Evolutionary conservation across 2,888 invertebrate genomes (phyloP).

Genomic region (Agrotis segetum): DNA sequence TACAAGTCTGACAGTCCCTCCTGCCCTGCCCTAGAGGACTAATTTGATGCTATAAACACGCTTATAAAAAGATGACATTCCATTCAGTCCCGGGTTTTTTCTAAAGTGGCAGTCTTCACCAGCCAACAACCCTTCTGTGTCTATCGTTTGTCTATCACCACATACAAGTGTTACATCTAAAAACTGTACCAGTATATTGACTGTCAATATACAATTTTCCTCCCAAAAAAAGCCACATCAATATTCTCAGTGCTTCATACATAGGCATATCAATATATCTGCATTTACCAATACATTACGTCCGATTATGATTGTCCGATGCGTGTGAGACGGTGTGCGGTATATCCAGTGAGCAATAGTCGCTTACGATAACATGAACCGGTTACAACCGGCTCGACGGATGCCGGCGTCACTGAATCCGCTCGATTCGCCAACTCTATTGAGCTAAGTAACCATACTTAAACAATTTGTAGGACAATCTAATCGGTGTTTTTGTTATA

Average conservation of each 20-base stretch:
- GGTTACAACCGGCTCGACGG: constrained; percentile 69
- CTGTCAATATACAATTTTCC: neutral
- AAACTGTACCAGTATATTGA: neutral
- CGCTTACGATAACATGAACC: constrained; percentile 68
- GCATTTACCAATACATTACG: constrained; percentile 26
- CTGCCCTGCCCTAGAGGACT: too few relatives aligned
- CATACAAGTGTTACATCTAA: too few relatives aligned
- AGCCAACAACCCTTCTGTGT: too few relatives aligned
- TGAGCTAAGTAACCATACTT: constrained; percentile 49
- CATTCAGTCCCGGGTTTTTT: neutral
- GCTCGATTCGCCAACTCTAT: constrained; percentile 51
- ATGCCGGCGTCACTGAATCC: constrained; percentile 63
- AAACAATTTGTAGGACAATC: constrained; percentile 38
- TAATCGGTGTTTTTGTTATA: constrained; percentile 38
- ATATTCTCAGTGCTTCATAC: constrained; percentile 7
- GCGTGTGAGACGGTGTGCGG: constrained; percentile 42
- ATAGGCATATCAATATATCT: neutral
- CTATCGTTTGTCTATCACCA: neutral
- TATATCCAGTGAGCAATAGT: constrained; percentile 61
- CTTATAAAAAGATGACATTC: too few relatives aligned
- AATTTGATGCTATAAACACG: too few relatives aligned
- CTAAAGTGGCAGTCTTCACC: neutral
- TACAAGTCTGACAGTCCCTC: too few relatives aligned
- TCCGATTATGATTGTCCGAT: constrained; percentile 35
- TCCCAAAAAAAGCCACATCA: constrained; percentile 6